phyloP scores from a whole-genome alignment of 2,888 invertebrate genomes.

The Unio pictorum region DNA sequence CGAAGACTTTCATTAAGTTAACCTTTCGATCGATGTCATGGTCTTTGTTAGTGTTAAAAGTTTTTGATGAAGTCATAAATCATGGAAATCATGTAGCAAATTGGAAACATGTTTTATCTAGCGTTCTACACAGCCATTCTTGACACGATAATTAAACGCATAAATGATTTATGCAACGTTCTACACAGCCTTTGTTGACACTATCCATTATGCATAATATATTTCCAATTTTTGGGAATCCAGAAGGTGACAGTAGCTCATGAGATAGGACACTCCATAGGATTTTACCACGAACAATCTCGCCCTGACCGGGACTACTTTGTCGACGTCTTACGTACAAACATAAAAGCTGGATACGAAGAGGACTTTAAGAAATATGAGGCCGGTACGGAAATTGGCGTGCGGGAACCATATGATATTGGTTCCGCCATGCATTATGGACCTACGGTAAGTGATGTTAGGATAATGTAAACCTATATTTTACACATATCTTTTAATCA shows the following conservation, averaged over 20 bases:
- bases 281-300: conserved; percentile 63
- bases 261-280: conserved; percentile 58
- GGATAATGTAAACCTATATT: not conserved
- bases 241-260: conserved; percentile 57
- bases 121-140: not conserved
- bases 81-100: too few species aligned
- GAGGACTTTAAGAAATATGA: conserved; percentile 54
- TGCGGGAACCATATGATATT: conserved; percentile 57
- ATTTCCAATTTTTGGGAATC: not conserved
- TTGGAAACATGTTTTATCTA: too few species aligned
- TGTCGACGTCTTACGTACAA: conserved; percentile 41
- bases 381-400: conserved; percentile 34
- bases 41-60: too few species aligned
- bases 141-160: not conserved
- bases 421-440: conserved; percentile 65
- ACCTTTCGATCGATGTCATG: too few species aligned
- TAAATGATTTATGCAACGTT: too few species aligned
- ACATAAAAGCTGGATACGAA: conserved; percentile 38
- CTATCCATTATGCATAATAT: not conserved
- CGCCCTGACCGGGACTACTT: conserved; percentile 56
- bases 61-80: too few species aligned
- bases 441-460: conserved; percentile 40
- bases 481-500: too few species aligned
- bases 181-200: not conserved
- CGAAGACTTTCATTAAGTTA: not conserved